These are phyloP conservation scores for Cataglyphis altisquamis DNA, from an alignment of 2,888 invertebrate genomes.

Conservation along the genomic window DNA sequence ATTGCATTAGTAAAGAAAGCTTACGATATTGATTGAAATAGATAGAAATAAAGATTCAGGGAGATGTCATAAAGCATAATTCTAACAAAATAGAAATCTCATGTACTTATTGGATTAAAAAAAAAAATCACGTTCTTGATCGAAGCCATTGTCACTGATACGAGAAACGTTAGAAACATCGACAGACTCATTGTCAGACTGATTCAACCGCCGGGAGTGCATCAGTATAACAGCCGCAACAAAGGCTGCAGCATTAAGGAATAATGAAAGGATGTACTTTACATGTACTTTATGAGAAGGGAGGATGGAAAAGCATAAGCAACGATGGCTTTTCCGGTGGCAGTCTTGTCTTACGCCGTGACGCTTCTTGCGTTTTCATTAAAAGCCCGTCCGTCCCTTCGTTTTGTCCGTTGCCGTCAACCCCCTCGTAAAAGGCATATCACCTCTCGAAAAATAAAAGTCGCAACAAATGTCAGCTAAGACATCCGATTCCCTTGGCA, in stretches of 20 bases:
- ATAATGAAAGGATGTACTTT: conserved; percentile 74
- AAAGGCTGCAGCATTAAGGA: conserved; percentile 71
- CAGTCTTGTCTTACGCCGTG: conserved; percentile 75
- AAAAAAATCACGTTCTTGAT: conserved; percentile 51
- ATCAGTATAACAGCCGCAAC: conserved; percentile 53
- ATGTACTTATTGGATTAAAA: conserved; percentile 25
- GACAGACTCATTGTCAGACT: conserved; percentile 58
- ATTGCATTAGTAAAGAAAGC: neutral
- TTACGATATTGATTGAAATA: neutral
- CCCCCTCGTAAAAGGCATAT: conserved; percentile 61
- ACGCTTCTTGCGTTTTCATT: conserved; percentile 78
- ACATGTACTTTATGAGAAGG: conserved; percentile 68
- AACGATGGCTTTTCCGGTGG: conserved; percentile 65
- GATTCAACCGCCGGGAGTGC: conserved; percentile 74
- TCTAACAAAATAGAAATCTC: conserved; percentile 16
- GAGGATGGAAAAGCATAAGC: conserved; percentile 64
- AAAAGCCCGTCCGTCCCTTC: conserved; percentile 72
- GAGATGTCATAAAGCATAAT: neutral
- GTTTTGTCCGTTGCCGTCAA: conserved; percentile 29
- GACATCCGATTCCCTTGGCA: conserved; percentile 65
- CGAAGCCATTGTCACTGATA: conserved; percentile 40
- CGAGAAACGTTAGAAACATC: conserved; percentile 1
- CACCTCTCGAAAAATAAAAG: conserved; percentile 66
- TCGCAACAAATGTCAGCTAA: conserved; percentile 66
- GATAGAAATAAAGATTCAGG: neutral